A percentile compares a stretch with the other conserved stretches of the same genome.
Conservation (phyloP, 2,113 vertebrate species). For the Scomber scombrus region DNA sequence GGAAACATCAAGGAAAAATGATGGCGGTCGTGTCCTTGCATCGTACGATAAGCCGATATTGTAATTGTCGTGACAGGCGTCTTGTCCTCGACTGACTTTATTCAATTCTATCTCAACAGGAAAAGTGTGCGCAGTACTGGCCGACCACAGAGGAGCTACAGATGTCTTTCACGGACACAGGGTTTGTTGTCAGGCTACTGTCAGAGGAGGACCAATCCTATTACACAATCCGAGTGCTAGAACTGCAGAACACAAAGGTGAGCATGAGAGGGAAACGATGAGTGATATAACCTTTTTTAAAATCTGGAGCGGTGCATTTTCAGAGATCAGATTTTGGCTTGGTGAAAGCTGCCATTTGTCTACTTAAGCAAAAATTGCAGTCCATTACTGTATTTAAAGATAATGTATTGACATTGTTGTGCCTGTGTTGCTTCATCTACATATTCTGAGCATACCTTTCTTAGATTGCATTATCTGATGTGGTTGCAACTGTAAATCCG, state of each 20-base stretch:
- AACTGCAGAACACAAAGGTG: constrained; percentile 93
- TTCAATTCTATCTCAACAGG: constrained; percentile 80
- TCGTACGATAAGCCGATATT: too few relatives aligned
- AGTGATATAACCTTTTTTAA: neutral
- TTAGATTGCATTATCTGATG: neutral
- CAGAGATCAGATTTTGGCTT: neutral
- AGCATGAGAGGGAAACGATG: constrained; percentile 53
- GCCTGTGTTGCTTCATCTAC: neutral
- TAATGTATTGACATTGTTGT: neutral
- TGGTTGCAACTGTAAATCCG: neutral
- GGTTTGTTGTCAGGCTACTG: constrained; percentile 91
- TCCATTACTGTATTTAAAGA: neutral
- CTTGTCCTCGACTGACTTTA: neutral
- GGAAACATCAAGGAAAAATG: too few relatives aligned
- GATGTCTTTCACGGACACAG: constrained; percentile 93
- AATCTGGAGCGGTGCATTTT: neutral
- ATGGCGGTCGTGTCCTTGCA: too few relatives aligned
- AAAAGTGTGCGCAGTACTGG: constrained; percentile 99
- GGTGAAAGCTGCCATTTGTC: neutral
- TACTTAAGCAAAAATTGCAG: neutral
- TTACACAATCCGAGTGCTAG: constrained; percentile 92
- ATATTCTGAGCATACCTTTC: neutral
- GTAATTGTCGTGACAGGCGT: neutral
- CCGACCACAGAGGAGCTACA: constrained; percentile 89
- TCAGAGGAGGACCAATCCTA: constrained; percentile 94